Conservation (phyloP, 1,140 invertebrate species). For the Tetragnatha versicolor region DNA sequence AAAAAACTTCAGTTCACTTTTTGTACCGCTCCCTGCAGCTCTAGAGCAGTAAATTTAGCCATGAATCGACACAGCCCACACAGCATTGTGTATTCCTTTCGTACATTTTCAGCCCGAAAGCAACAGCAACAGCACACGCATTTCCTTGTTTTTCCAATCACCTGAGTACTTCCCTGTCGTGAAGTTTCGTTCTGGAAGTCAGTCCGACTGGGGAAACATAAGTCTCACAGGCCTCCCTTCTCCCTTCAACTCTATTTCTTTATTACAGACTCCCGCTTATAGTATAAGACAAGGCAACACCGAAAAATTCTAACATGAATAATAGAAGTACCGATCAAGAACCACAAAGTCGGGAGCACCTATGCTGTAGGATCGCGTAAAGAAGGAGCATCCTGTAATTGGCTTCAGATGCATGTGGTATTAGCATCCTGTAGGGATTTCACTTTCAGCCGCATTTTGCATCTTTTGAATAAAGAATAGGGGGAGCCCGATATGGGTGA, state of each 20-base stretch:
- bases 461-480: constrained; percentile 4
- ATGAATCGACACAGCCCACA: constrained; percentile 8
- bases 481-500: background rate
- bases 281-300: background rate
- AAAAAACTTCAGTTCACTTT: background rate
- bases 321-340: background rate
- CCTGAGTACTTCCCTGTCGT: constrained; percentile 18
- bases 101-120: background rate
- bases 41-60: background rate
- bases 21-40: background rate
- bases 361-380: too few relatives aligned
- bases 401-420: background rate
- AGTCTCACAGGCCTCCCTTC: background rate
- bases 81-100: background rate
- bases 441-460: background rate
- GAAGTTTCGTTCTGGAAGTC: background rate
- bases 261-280: background rate
- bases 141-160: constrained; percentile 20
- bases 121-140: background rate
- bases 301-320: constrained; percentile 1
- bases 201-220: background rate
- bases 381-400: background rate
- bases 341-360: background rate
- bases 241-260: background rate
- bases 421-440: background rate